Evolutionary conservation across 2,797 vertebrate genomes (phyloP), one percentile per base, ranked within the genome.

Genomic region (Anguilla pacifica): DNA sequence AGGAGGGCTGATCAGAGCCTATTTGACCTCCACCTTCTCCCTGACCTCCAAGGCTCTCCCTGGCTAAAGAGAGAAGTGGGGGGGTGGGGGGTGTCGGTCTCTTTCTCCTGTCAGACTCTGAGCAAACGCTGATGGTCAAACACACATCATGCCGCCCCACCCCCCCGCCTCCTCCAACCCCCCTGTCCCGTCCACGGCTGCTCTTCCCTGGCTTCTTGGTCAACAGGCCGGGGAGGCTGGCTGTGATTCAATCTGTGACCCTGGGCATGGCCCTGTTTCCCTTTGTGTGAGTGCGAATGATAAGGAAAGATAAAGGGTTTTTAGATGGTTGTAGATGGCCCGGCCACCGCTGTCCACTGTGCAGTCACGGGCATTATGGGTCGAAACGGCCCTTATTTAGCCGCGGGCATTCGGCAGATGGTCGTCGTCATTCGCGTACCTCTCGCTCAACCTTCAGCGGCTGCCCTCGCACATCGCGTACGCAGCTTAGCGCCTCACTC

Each of bases 11-110:
- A 94, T 94, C 93, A 92, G 90, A 90, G 92, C 93, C 94, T 94
- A 95, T 96, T 95, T 96, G 95, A 96, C 96, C 96, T 96, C 96
- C 94, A 96, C 96, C 96, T 96, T 96, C 96, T 96, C 95, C 93
- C 94, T 96, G 96, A 96, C 96, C 96, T 96, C 96, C 51, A 95
- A 89, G 91, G 89, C 88, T 90, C 86, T 95, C 96, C 91, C 93
- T 49, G 9, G 93, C 93, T 95, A 93, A 90, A 91, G 87, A 28
- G 89, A 92, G 92, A n/a, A n/a, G n/a, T n/a, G n/a, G n/a, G n/a
- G n/a, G n/a, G n/a, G n/a, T n/a, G n/a, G n/a, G n/a, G n/a, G n/a
- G n/a, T n/a, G n/a, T 35, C 2, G 15, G 67, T 13, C 85, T 85
- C 77, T 88, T 88, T 90, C 64, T 91, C 88, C 91, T 87, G 94